phyloP scores from a whole-genome alignment of 2,113 vertebrate genomes.

The Columba livia region DNA sequence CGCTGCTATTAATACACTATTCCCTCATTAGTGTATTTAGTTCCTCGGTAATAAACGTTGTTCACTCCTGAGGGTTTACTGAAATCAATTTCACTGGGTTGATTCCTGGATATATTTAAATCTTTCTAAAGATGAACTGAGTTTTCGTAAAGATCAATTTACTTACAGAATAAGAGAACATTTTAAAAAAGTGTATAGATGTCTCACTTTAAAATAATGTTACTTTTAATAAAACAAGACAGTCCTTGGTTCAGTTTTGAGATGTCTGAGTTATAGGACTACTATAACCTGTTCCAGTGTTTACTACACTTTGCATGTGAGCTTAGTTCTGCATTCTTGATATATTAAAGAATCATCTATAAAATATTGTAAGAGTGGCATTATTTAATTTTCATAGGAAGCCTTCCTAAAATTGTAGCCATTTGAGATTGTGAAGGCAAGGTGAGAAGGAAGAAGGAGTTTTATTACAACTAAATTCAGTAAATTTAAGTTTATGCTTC shows the following conservation, averaged over 20 bases:
- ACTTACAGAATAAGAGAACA: background rate
- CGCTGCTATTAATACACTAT: constrained; percentile 46
- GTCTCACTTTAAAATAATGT: background rate
- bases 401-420: background rate
- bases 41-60: background rate
- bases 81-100: background rate
- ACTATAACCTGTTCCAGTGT: background rate
- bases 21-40: constrained; percentile 9
- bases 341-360: background rate
- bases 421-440: background rate
- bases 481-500: background rate
- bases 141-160: background rate
- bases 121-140: background rate
- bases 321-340: background rate
- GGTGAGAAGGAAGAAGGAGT: background rate
- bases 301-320: background rate
- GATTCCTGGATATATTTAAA: background rate
- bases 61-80: background rate
- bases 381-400: background rate
- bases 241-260: background rate
- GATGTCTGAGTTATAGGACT: background rate
- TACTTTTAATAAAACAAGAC: background rate
- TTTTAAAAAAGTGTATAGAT: background rate
- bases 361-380: background rate
- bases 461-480: background rate